Conservation (phyloP, 2,113 vertebrate genomes). For the Rhinolophus ferrumequinum region DNA sequence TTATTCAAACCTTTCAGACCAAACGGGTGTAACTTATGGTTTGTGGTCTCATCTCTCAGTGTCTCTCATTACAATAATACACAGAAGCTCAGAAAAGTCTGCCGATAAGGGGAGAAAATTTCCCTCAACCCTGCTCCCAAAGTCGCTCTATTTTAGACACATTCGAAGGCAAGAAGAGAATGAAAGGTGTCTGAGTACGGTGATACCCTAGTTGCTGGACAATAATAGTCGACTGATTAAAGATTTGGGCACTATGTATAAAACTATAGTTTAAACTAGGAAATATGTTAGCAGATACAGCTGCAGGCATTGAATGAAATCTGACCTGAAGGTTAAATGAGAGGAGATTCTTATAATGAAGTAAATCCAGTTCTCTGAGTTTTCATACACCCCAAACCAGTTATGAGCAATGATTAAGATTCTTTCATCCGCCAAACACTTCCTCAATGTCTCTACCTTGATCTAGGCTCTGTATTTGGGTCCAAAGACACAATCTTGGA, state of each 20-base stretch:
- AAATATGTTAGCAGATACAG: not conserved
- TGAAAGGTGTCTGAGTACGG: not conserved
- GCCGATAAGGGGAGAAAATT: not conserved
- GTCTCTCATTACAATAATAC: not conserved
- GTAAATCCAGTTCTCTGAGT: not conserved
- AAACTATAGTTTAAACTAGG: not conserved
- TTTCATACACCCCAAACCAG: not conserved
- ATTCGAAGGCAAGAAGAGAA: not conserved
- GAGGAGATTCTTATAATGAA: not conserved
- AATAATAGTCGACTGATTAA: not conserved
- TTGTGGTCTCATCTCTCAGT: conserved; percentile 52
- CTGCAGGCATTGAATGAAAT: not conserved
- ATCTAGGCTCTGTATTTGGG: not conserved
- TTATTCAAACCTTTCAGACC: conserved; percentile 49
- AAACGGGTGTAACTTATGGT: conserved; percentile 55
- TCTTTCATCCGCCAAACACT: not conserved
- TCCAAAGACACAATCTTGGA: not conserved
- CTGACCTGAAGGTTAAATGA: not conserved
- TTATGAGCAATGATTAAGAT: not conserved
- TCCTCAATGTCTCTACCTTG: not conserved
- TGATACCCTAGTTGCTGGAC: not conserved
- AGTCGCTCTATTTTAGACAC: not conserved
- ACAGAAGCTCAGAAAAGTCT: conserved; percentile 15
- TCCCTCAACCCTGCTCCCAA: not conserved
- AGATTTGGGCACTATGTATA: not conserved